Evolutionary conservation across 2,113 vertebrate species (phyloP).

Genomic region (Gobio gobio): DNA sequence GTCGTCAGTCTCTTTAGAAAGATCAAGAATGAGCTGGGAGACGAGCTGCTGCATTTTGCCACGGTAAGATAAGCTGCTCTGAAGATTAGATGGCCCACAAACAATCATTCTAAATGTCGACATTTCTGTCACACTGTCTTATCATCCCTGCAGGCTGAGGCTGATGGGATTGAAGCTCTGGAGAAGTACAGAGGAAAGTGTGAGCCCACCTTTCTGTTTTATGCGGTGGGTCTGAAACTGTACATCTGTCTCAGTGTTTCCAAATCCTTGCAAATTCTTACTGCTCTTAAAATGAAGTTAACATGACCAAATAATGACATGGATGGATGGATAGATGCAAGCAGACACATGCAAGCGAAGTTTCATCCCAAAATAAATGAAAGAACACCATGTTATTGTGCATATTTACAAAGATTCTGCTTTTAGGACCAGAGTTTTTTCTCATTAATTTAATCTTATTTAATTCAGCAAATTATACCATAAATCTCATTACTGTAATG

Average conservation of each 20-base stretch:
- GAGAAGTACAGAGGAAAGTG: conserved; percentile 88
- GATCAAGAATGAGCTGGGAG: conserved; percentile 86
- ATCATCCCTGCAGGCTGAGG: conserved; percentile 83
- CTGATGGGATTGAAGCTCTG: conserved; percentile 85
- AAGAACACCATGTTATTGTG: neutral
- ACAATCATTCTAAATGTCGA: conserved; percentile 28
- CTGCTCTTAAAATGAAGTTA: neutral
- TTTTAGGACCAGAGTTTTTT: neutral
- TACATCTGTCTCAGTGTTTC: neutral
- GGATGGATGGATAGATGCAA: neutral
- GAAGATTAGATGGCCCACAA: neutral
- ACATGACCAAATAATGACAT: neutral
- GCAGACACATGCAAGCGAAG: neutral
- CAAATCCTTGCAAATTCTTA: neutral
- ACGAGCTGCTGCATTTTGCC: conserved; percentile 87
- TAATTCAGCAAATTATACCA: no score
- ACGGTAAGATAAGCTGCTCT: conserved; percentile 72
- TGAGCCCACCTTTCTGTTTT: conserved; percentile 92
- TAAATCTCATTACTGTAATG: neutral
- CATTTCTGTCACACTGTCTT: conserved; percentile 28
- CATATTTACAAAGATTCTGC: neutral
- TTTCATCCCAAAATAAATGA: neutral
- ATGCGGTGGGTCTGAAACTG: conserved; percentile 72
- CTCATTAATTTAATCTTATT: neutral
- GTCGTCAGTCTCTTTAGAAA: conserved; percentile 88